Base-by-base conservation (phyloP, 2,888 invertebrate genomes). In the Galerucella pusilla region DNA sequence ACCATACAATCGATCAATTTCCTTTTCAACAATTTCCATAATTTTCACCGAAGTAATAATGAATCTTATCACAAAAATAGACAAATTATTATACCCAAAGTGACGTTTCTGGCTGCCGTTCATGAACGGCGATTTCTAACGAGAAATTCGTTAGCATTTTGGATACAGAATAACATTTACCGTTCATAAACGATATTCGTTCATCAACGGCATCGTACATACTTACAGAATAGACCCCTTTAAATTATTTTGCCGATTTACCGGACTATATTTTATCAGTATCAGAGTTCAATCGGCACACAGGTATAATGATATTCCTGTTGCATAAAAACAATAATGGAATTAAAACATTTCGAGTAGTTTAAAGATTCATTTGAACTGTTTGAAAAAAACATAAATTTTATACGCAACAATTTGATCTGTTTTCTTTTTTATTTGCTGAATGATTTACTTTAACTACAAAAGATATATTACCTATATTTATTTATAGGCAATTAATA, bases 281-380 rank as follows among this genome's bases (percentile, higher is more conserved):
- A 54, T 54, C 54, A 54, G n/a, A 54, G 49, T 49, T 54, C 54
- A 54, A 57, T 57, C 20, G 20, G 7, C 35, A 9, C 35, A 57
- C 20, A 16, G 57, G 10, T 20, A 20, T 20, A 57, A 20, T 49
- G 49, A 49, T 49, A 49, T 16, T 16, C 16, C n/a, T 57, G 20
- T 57, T 57, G 57, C 57, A 57, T 57, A 57, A 57, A 63, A 63
- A 63, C 63, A 63, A 63, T 63, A 63, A 63, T 42, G 63, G 63
- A 35, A 63, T 63, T 42, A 63, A 63, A 9, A 63, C 35, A 63
- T 63, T n/a, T 42, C 63, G 10, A 63, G n/a, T 16, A 63, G 63
- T 63, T 42, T 42, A 9, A 28, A 35, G n/a, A 6, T 63, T 63
- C 14, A 63, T 42, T 35, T 14, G 16, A 10, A 20, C 9, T 57